Percentiles rank a stretch among this genome's conserved stretches.
Evolutionary conservation across 2,797 vertebrate genomes (phyloP).

Genomic region (Chrysocyon brachyurus): DNA sequence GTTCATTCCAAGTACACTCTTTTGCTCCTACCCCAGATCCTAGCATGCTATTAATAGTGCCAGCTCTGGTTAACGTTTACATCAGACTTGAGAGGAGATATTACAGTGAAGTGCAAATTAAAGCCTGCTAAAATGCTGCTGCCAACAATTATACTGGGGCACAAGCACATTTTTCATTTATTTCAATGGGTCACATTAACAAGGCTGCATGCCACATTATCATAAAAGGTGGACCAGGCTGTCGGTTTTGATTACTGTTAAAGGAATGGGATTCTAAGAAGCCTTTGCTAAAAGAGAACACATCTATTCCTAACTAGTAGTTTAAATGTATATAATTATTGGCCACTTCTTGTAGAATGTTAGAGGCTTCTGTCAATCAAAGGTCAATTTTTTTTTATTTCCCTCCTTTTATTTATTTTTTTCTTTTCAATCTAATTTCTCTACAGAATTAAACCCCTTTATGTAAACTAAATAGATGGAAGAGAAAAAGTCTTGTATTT

Average conservation of each 20-base stretch:
- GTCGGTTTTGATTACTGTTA: conserved; percentile 92
- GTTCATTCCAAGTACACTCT: conserved; percentile 58
- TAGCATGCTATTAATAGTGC: conserved; percentile 73
- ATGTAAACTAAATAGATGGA: conserved; percentile 2
- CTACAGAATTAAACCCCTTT: neutral
- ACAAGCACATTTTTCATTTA: conserved; percentile 88
- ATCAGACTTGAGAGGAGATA: conserved; percentile 83
- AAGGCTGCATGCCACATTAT: conserved; percentile 92
- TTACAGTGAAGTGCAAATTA: conserved; percentile 86
- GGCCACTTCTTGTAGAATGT: conserved; percentile 30
- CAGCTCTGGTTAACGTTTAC: conserved; percentile 84
- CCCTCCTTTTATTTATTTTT: neutral
- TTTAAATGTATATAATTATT: conserved; percentile 77
- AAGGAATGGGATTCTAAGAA: conserved; percentile 82
- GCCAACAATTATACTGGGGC: conserved; percentile 89
- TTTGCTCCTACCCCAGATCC: conserved; percentile 66
- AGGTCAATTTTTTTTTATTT: neutral
- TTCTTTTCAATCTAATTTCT: conserved; percentile 61
- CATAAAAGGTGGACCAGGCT: conserved; percentile 92
- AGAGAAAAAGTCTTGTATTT: conserved; percentile 14
- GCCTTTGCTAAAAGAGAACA: conserved; percentile 73
- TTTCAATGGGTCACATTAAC: conserved; percentile 92
- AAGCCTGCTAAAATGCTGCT: conserved; percentile 88
- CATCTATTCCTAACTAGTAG: conserved; percentile 71
- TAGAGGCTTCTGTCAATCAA: conserved; percentile 62